Evolutionary conservation across 2,888 invertebrate species (phyloP), one percentile per base, ranked within the genome.

Genomic region (Synanthedon tipuliformis): DNA sequence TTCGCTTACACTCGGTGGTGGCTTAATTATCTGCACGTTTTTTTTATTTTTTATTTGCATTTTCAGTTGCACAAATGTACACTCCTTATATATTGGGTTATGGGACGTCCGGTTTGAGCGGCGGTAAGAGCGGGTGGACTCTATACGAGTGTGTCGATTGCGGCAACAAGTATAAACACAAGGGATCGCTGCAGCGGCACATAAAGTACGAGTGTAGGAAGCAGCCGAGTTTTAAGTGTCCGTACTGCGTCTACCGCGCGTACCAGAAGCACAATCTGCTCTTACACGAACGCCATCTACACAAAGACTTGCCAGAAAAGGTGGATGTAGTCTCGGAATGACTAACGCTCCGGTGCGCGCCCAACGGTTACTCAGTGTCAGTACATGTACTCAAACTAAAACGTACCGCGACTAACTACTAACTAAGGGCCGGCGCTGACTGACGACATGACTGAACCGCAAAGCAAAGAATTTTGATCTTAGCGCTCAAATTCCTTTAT

Each of bases 101-200:
- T 72, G 85, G 86, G 66, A 71, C 80, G 56, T 70, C 79, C 56
- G 82, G 82, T 61, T 75, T 82, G 76, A 75, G 81, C 75, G 71
- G 81, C 76, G 75, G 77, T 66, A 85, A 85, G 69, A 73, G 72
- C 58, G 78, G 81, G 57, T 87, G 87, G 87, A 85, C 87, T 53
- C 75, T 87, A 62, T 89, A 89, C 72, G 89, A 88, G 58, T 93
- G 93, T 83, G 89, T 89, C 67, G 89, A 88, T 67, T 95, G 95
- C 78, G 93, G 93, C 61, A 95, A 95, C 86, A 90, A 92, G 65
- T 95, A 95, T 89, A 92, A 92, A 82, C 92, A 92, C 79, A 93
- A 93, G 71, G 92, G 93, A 63, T 93, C 93, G 58, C 88, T 94
- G 66, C 92, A 92, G 74, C 89, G 94, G 55, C 94, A 94, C 76